Conservation (phyloP, 2,797 vertebrate genomes). For the Sebastiscus tertius region DNA sequence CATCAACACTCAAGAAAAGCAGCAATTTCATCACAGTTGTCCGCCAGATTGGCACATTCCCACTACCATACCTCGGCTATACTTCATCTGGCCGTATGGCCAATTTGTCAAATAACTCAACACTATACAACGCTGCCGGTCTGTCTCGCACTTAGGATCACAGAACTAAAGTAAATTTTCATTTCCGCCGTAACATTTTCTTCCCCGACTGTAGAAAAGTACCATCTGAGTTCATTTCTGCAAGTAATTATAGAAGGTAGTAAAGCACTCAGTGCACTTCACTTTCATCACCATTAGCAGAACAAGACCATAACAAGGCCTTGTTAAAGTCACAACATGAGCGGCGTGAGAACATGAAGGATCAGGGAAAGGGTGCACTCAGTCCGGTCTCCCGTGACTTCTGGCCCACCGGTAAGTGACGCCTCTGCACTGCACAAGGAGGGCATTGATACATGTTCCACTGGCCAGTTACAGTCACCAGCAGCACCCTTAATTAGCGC, state of each 20-base stretch:
- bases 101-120: neutral
- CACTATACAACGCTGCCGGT: too few relatives aligned
- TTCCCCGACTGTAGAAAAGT: neutral
- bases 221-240: constrained; percentile 21
- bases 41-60: neutral
- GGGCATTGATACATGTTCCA: constrained; percentile 42
- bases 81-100: neutral
- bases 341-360: constrained; percentile 51
- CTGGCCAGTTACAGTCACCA: constrained; percentile 23
- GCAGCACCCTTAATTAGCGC: constrained; percentile 54
- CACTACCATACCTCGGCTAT: neutral
- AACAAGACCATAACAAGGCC: constrained; percentile 31
- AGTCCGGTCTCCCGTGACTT: constrained; percentile 49
- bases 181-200: neutral
- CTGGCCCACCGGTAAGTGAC: constrained; percentile 40
- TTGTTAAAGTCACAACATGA: constrained; percentile 54
- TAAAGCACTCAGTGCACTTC: constrained; percentile 28
- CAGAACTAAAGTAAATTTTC: neutral
- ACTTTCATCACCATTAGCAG: constrained; percentile 35
- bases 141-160: neutral
- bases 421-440: constrained; percentile 28
- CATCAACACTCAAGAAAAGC: neutral
- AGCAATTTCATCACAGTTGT: neutral
- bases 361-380: constrained; percentile 12
- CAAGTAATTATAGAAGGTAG: constrained; percentile 21